phyloP scores from a whole-genome alignment of 2,888 invertebrate genomes.

The Hemaris fuciformis region DNA sequence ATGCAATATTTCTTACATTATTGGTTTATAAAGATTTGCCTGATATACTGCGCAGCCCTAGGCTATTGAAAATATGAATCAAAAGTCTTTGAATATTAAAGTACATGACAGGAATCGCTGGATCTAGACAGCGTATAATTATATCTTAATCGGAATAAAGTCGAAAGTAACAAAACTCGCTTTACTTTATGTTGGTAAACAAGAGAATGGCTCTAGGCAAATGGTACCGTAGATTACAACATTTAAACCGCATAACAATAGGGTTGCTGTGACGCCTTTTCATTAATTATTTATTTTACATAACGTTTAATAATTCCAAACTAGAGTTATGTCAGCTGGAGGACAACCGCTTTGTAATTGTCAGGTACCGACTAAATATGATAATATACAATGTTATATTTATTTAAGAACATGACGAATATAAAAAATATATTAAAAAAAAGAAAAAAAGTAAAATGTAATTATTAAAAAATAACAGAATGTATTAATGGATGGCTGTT shows the following conservation, averaged over 20 bases:
- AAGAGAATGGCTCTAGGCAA: conserved; percentile 51
- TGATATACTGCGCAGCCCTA: not conserved
- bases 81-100: not conserved
- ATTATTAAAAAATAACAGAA: too few species aligned
- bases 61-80: not conserved
- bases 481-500: too few species aligned
- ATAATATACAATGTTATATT: too few species aligned
- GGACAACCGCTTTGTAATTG: too few species aligned
- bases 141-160: conserved; percentile 4
- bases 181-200: conserved; percentile 39
- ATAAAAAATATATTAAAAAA: too few species aligned
- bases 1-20: not conserved
- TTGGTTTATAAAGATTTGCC: not conserved
- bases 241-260: conserved; percentile 34
- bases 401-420: too few species aligned
- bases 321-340: too few species aligned
- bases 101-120: not conserved
- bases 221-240: conserved; percentile 43
- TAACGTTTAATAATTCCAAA: too few species aligned
- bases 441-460: too few species aligned
- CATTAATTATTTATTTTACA: not conserved
- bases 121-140: not conserved
- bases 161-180: conserved; percentile 21
- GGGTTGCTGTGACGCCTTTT: conserved; percentile 31
- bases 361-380: too few species aligned